Evolutionary conservation across 2,888 invertebrate genomes (phyloP), one percentile per base, ranked within the genome.

Genomic region (Punctoribates punctum): DNA sequence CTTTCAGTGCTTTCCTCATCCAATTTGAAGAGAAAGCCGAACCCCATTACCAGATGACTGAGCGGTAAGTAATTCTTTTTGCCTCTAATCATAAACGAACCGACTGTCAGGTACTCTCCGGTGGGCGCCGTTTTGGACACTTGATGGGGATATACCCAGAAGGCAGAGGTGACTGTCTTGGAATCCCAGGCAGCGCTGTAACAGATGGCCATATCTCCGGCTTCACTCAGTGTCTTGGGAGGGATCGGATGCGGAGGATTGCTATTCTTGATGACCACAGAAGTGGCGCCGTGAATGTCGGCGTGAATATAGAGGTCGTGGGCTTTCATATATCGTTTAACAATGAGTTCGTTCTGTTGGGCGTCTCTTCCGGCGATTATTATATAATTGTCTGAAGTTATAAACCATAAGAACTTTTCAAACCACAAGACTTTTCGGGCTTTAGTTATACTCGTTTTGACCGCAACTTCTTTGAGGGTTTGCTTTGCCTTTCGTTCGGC

Each of bases 181-280:
- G 96, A 96, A 81, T 98, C 96, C 99, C 99, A 99, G 0, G 98
- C 97, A 81, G 94, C 93, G 85, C 97, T 97, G 86, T 95, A 94
- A 74, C 93, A 93, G 51, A 97, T 91, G 1, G 98, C 97, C 89
- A 98, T 96, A 11, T 91, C 91, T 0, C 96, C 98, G 15, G 98
- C 98, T 86, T 99, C 99, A 78, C 92, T 90, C 60, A 99, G 86
- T 0, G 97, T 96, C 84, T 93, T 91, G 0, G 98, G 98, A n/a
- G 98, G 95, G 27, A 96, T 87, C 0, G 89, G 87, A 0, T 87
- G 88, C 5, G 83, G 85, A 11, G 90, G 90, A n/a, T 51, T 57
- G 27, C 54, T 23, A 86, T 96, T 96, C 85, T 96, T 96, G 67
- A 98, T 88, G 38, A 99, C 86, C 72, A 97, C 88, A 80, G 95